Evolutionary conservation across 2,888 invertebrate species (phyloP).

Genomic region (Imbricaverruca yamaguchii): DNA sequence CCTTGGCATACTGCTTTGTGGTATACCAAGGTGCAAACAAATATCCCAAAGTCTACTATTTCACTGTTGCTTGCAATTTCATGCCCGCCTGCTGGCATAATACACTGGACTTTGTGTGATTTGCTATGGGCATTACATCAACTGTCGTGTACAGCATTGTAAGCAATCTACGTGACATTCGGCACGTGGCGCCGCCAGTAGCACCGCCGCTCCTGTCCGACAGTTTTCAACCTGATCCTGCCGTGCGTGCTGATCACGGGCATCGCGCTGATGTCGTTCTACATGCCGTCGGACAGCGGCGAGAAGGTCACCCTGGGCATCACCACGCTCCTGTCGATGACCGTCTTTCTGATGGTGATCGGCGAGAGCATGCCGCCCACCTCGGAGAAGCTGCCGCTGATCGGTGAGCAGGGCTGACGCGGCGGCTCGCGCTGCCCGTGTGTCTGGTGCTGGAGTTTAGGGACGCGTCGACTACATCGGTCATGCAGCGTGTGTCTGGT

Average conservation of each 20-base stretch:
- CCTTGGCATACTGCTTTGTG: no score
- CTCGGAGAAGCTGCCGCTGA: slow-evolving; percentile 50
- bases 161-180: no score
- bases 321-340: slow-evolving; percentile 50
- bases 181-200: no score
- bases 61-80: no score
- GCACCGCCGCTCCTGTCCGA: not conserved
- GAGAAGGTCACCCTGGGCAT: slow-evolving; percentile 47
- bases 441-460: no score
- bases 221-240: slow-evolving; percentile 43
- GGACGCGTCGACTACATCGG: no score
- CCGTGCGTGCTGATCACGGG: slow-evolving; percentile 50
- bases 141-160: no score
- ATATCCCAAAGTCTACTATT: no score
- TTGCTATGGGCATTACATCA: no score
- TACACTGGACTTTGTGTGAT: no score
- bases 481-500: not conserved
- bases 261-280: slow-evolving; percentile 50
- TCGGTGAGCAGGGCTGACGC: slow-evolving; percentile 41
- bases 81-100: no score
- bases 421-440: not conserved
- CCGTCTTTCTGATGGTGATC: slow-evolving; percentile 50
- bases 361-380: slow-evolving; percentile 52
- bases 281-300: slow-evolving; percentile 51
- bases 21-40: no score